Percentiles rank a stretch among this genome's conserved stretches.
Evolutionary conservation across 2,888 invertebrate genomes (phyloP).

Genomic region (Conus canariensis): DNA sequence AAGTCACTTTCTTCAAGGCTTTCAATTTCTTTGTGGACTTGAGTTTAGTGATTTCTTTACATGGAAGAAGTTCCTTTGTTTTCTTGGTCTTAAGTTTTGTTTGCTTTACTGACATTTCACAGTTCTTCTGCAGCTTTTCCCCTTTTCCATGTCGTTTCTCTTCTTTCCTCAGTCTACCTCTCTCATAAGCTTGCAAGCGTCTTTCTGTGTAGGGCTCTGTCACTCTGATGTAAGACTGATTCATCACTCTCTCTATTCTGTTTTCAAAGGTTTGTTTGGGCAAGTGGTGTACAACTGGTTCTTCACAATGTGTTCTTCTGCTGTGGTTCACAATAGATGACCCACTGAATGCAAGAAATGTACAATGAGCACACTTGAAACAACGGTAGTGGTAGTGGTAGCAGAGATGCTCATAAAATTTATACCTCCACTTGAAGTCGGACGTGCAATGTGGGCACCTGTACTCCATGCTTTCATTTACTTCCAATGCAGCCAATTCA

Average conservation of each 20-base stretch:
- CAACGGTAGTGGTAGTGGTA: conserved; percentile 26
- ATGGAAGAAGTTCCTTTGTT: neutral
- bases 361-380: conserved; percentile 26
- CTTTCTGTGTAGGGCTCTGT: conserved; percentile 20
- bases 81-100: neutral
- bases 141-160: neutral
- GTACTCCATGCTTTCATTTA: conserved; percentile 14
- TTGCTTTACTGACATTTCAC: neutral
- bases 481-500: neutral
- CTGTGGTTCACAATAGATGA: conserved; percentile 1
- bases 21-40: neutral
- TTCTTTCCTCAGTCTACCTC: conserved; percentile 8
- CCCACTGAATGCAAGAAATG: conserved; percentile 3
- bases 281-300: neutral
- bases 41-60: neutral
- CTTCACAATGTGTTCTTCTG: neutral
- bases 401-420: conserved; percentile 29
- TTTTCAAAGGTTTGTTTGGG: neutral
- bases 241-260: neutral
- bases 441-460: conserved; percentile 30
- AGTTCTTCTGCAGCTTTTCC: neutral
- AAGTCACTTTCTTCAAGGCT: neutral
- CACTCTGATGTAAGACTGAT: neutral
- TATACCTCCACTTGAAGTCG: neutral
- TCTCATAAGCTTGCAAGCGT: neutral